Evolutionary conservation across 2,888 invertebrate species (phyloP).

Genomic region (Metalampra italica): DNA sequence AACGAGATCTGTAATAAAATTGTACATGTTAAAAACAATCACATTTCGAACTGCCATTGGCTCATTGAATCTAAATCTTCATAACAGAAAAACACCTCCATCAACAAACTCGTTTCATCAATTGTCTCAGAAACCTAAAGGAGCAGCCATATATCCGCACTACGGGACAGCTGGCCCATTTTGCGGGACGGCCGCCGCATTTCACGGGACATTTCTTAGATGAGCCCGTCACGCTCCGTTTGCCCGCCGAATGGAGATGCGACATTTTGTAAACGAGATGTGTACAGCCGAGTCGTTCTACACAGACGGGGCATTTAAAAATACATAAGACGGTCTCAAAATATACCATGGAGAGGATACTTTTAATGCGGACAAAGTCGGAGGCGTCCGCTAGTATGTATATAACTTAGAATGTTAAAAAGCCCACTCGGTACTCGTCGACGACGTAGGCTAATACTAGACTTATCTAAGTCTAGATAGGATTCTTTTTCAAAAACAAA

Average conservation of each 20-base stretch:
- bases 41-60: too few relatives aligned
- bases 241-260: background rate
- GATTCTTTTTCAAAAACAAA: too few relatives aligned
- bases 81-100: background rate
- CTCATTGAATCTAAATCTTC: background rate
- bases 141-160: background rate
- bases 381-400: too few relatives aligned
- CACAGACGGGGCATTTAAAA: background rate
- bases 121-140: background rate
- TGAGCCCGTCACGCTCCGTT: background rate
- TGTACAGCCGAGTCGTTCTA: background rate
- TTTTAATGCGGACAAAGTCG: too few relatives aligned
- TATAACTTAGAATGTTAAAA: too few relatives aligned
- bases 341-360: too few relatives aligned
- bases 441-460: too few relatives aligned
- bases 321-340: too few relatives aligned
- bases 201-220: conserved; percentile 1
- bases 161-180: background rate
- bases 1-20: too few relatives aligned
- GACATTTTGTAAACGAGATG: background rate
- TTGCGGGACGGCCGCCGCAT: background rate
- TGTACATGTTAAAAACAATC: too few relatives aligned
- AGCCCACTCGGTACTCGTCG: too few relatives aligned
- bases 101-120: background rate
- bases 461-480: too few relatives aligned